phyloP scores from a whole-genome alignment of 2,113 vertebrate species.

The Speoplatyrhinus poulsoni region DNA sequence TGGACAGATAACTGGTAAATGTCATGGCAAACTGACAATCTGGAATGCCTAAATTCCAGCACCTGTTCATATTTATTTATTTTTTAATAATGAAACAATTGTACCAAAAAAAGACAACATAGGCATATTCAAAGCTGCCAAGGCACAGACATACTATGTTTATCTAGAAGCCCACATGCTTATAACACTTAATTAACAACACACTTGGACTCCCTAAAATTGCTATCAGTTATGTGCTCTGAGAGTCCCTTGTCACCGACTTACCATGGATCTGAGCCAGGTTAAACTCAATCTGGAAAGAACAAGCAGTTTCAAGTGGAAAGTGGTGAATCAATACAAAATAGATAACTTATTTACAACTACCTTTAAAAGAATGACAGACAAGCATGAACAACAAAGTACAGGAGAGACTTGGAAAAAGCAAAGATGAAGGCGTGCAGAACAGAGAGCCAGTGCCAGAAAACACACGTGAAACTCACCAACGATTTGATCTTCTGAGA shows the following conservation, averaged over 20 bases:
- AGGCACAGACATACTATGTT: neutral
- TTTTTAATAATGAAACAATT: conserved; percentile 9
- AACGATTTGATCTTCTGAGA: conserved; percentile 88
- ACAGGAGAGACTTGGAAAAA: conserved; percentile 33
- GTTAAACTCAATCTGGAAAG: conserved; percentile 81
- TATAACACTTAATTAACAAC: conserved; percentile 9
- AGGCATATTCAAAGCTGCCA: neutral
- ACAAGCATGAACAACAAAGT: neutral
- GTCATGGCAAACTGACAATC: conserved; percentile 33
- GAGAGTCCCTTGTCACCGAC: conserved; percentile 45
- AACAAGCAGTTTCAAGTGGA: conserved; percentile 68
- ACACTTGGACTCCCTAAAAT: conserved; percentile 45
- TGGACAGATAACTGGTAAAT: conserved; percentile 47
- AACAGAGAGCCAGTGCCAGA: conserved; percentile 7
- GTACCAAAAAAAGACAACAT: conserved; percentile 22
- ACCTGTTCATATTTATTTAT: conserved; percentile 17
- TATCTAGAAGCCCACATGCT: conserved; percentile 55
- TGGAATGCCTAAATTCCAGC: conserved; percentile 11
- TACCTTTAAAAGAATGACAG: neutral
- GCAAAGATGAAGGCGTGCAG: conserved; percentile 48
- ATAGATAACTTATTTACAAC: conserved; percentile 32
- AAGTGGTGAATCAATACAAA: conserved; percentile 55
- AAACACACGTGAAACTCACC: conserved; percentile 77
- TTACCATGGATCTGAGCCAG: conserved; percentile 80
- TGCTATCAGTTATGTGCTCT: conserved; percentile 6